Conservation (phyloP, 2,888 invertebrate species). For the Pemphredon lugubris region DNA sequence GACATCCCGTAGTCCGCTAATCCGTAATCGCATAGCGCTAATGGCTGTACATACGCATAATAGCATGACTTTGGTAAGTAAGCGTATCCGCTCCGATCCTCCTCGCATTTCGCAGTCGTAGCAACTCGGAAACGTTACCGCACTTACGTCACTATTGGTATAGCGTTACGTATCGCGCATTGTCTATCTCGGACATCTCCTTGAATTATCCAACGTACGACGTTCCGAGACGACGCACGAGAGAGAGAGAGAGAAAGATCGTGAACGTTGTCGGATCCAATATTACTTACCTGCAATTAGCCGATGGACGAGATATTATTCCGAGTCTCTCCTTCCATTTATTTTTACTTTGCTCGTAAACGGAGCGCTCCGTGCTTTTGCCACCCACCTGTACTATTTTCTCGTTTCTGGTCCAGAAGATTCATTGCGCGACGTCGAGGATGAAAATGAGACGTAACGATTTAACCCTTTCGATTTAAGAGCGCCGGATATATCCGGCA, state of each 20-base stretch:
- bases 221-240: neutral
- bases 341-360: too few species aligned
- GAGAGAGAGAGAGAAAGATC: neutral
- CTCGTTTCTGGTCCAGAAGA: too few species aligned
- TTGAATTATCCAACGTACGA: neutral
- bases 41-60: too few species aligned
- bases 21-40: too few species aligned
- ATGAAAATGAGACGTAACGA: too few species aligned
- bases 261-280: too few species aligned
- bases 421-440: too few species aligned
- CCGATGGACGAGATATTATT: slow-evolving; percentile 13
- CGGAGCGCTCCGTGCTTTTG: too few species aligned
- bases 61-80: slow-evolving; percentile 7
- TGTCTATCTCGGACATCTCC: slow-evolving; percentile 15
- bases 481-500: too few species aligned
- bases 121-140: slow-evolving; percentile 9
- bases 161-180: slow-evolving; percentile 30
- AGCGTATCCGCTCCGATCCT: neutral
- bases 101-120: slow-evolving; percentile 25
- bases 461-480: too few species aligned
- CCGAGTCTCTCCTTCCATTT: slow-evolving; percentile 11
- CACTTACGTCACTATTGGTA: slow-evolving; percentile 30
- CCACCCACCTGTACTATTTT: too few species aligned
- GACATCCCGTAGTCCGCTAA: too few species aligned
- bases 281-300: neutral